Base-by-base conservation (phyloP, 2,888 invertebrate species). In the Eulithis prunata region DNA sequence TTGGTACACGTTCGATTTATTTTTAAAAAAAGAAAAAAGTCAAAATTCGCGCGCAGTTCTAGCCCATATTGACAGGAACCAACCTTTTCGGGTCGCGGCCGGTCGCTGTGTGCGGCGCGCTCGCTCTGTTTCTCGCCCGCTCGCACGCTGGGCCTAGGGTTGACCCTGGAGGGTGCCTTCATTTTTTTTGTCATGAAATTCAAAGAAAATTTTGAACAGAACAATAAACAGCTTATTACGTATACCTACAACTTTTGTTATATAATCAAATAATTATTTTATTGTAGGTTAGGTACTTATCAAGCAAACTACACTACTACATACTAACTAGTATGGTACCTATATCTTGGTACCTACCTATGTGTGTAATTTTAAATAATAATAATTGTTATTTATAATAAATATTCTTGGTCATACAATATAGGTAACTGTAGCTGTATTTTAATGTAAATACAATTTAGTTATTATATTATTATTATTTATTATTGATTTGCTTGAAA, bases 81-180 rank as follows among this genome's bases (percentile, higher is more conserved):
- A 80, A 83, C 89, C 90, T 82, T 82, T 77, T 80, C 86, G 81
- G 78, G 71, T 73, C 85, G 82, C 85, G 86, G 87, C 82, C 81
- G 77, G 75, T 87, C 78, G 90, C 90, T 90, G 89, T 87, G 81
- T 87, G 82, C 78, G 52, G 12, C 38, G 38, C 8, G 47, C 47
- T 45, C 77, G 80, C 81, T 74, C 76, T 86, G 86, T 88, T 83
- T 84, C 91, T 87, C 80, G 79, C 87, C 84, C 88, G 87, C 91
- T 89, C 91, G 86, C 91, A 90, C 89, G 75, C 77, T 71, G 71
- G 81, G 68, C 49, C 49, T 82, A 91, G 90, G 91, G 91, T 67
- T 90, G 89, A 10, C 75, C 64, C 51, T 71, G 69, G 52, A 49
- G 55, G 68, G 64, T 66, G 51, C 14, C 56, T 64, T 71, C 21